These are phyloP conservation scores for Amphipyra tragopoginis DNA, from an alignment of 2,888 invertebrate genomes.

Conservation along the genomic window DNA sequence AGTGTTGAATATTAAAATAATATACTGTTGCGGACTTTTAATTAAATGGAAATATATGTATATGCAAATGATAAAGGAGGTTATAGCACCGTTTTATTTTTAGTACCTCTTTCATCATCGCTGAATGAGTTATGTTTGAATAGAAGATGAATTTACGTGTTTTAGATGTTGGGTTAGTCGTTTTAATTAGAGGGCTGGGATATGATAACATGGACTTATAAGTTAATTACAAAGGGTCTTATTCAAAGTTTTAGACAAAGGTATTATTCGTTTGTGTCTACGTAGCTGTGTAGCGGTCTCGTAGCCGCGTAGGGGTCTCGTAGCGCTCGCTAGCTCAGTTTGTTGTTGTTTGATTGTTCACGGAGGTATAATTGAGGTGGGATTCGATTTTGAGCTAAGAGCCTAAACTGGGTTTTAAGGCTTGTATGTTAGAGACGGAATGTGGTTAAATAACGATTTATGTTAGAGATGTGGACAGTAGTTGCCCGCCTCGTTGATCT, in stretches of 20 bases:
- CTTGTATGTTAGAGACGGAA: too few relatives aligned
- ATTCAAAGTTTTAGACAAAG: slow-evolving; percentile 5
- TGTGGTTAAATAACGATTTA: too few relatives aligned
- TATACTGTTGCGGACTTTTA: slow-evolving; percentile 31
- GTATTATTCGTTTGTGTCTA: slow-evolving; percentile 12
- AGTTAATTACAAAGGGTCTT: neutral
- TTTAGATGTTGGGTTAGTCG: slow-evolving; percentile 1
- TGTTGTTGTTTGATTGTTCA: slow-evolving; percentile 31
- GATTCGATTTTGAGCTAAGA: slow-evolving; percentile 17
- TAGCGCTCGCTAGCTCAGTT: slow-evolving; percentile 8
- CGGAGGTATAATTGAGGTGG: slow-evolving; percentile 19
- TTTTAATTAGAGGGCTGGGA: slow-evolving; percentile 16
- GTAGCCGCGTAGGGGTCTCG: slow-evolving; percentile 11
- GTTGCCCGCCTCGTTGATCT: too few relatives aligned
- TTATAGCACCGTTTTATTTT: slow-evolving; percentile 32
- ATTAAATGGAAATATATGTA: slow-evolving; percentile 41
- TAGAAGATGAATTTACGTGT: slow-evolving; percentile 3
- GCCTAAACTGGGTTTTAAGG: too few relatives aligned
- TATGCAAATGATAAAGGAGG: slow-evolving; percentile 30
- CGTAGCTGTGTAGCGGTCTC: neutral
- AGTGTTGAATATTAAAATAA: slow-evolving; percentile 46
- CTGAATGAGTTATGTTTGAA: slow-evolving; percentile 22
- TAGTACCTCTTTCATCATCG: slow-evolving; percentile 29
- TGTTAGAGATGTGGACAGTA: neutral
- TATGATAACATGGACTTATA: neutral